Conservation (phyloP, 2,797 vertebrate genomes). For the Rhodeus uyekii region DNA sequence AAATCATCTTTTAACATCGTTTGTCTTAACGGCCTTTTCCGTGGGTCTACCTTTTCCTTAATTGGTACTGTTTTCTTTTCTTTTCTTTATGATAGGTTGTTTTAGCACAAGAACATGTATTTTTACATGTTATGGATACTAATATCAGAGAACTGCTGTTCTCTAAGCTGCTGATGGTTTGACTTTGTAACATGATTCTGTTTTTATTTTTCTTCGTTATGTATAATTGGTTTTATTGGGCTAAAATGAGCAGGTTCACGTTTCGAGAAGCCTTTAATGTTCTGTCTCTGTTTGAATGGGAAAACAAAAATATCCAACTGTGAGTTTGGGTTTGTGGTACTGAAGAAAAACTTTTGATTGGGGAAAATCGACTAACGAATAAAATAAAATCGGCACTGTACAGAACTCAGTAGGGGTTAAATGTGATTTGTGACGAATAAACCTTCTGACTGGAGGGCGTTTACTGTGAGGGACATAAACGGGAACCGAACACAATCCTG, state of each 20-base stretch:
- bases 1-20: conserved; percentile 68
- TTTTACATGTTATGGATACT: conserved; percentile 67
- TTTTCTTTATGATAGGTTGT: conserved; percentile 55
- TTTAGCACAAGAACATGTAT: conserved; percentile 69
- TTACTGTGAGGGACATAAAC: neutral
- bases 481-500: conserved; percentile 62
- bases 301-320: conserved; percentile 60
- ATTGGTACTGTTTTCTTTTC: conserved; percentile 59
- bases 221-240: conserved; percentile 64
- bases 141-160: conserved; percentile 65
- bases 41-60: conserved; percentile 59
- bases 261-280: conserved; percentile 59
- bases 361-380: conserved; percentile 61
- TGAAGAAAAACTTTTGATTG: conserved; percentile 68
- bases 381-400: conserved; percentile 70
- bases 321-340: conserved; percentile 60
- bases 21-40: conserved; percentile 57
- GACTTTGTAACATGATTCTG: conserved; percentile 66
- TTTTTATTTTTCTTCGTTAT: conserved; percentile 61
- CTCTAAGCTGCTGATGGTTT: conserved; percentile 75
- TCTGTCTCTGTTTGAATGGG: conserved; percentile 52
- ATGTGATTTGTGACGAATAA: conserved; percentile 55
- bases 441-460: conserved; percentile 55
- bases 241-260: conserved; percentile 61
- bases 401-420: conserved; percentile 71